A percentile compares a stretch with the other conserved stretches of the same genome.
These are phyloP conservation scores for Meiosimyza platycephala DNA, from an alignment of 2,888 invertebrate genomes.

Conservation along the genomic window DNA sequence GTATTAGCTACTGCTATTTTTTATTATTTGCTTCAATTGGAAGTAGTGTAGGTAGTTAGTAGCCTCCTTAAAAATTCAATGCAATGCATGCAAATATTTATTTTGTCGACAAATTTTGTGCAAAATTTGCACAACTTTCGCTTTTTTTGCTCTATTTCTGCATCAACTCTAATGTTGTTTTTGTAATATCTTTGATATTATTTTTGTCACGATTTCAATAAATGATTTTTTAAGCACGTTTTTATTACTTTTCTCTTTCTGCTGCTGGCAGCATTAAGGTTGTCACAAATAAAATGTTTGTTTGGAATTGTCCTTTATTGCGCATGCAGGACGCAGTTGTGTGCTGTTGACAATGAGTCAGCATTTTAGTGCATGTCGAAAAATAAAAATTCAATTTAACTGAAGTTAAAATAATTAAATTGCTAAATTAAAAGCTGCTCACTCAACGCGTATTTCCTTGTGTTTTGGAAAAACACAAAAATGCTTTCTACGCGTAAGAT, in stretches of 20 bases:
- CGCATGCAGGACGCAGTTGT: neutral
- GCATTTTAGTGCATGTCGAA: neutral
- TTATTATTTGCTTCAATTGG: neutral
- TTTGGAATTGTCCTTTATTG: constrained; percentile 15
- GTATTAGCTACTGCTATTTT: too few relatives aligned
- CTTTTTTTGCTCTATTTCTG: constrained; percentile 2
- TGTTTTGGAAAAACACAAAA: constrained; percentile 7
- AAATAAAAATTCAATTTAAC: neutral
- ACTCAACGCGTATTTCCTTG: neutral
- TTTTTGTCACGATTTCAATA: constrained; percentile 44
- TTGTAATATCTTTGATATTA: constrained; percentile 26
- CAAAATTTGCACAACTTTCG: constrained; percentile 13
- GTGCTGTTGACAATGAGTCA: neutral
- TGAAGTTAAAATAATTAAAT: neutral
- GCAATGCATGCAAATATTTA: constrained; percentile 31
- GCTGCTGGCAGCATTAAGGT: constrained; percentile 13
- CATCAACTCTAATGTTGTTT: neutral
- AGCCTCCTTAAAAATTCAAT: constrained; percentile 21
- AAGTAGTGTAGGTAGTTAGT: constrained; percentile 7
- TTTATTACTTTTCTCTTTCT: constrained; percentile 39
- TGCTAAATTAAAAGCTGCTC: neutral
- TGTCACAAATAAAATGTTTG: constrained; percentile 27
- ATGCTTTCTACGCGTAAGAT: neutral
- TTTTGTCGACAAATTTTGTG: constrained; percentile 26
- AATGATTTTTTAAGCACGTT: constrained; percentile 41